phyloP scores from a whole-genome alignment of 2,888 invertebrate species.

The Ernsta delagoae region DNA sequence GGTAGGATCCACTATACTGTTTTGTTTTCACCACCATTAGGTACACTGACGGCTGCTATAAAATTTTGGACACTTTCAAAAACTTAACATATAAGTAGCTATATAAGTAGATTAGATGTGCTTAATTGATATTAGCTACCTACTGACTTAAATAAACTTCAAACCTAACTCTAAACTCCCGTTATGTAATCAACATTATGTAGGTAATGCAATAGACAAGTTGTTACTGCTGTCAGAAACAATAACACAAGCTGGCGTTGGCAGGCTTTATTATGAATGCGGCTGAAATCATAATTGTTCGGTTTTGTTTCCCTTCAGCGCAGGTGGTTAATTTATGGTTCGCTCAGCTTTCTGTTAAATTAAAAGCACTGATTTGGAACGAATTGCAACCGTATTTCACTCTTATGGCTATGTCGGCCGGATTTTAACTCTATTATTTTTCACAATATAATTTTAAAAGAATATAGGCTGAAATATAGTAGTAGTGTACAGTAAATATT shows the following conservation, averaged over 20 bases:
- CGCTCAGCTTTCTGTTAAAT: slow-evolving; percentile 11
- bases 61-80: not conserved
- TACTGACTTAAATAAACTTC: not conserved
- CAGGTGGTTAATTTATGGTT: slow-evolving; percentile 13
- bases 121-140: not conserved
- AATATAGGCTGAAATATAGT: no score
- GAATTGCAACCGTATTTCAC: not conserved
- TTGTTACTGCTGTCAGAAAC: slow-evolving; percentile 8
- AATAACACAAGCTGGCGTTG: slow-evolving; percentile 4
- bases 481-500: no score
- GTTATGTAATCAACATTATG: not conserved
- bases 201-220: not conserved
- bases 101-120: not conserved
- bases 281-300: slow-evolving; percentile 20
- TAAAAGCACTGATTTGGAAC: slow-evolving; percentile 12
- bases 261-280: slow-evolving; percentile 13
- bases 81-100: no score
- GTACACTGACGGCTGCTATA: not conserved
- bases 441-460: no score
- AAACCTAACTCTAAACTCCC: not conserved
- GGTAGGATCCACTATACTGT: no score
- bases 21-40: no score
- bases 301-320: slow-evolving; percentile 18
- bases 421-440: not conserved
- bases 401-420: not conserved